Percentiles rank a stretch among this genome's conserved stretches.
These are phyloP conservation scores for Elysia crispata DNA, from an alignment of 2,888 invertebrate genomes.

Conservation along the genomic window DNA sequence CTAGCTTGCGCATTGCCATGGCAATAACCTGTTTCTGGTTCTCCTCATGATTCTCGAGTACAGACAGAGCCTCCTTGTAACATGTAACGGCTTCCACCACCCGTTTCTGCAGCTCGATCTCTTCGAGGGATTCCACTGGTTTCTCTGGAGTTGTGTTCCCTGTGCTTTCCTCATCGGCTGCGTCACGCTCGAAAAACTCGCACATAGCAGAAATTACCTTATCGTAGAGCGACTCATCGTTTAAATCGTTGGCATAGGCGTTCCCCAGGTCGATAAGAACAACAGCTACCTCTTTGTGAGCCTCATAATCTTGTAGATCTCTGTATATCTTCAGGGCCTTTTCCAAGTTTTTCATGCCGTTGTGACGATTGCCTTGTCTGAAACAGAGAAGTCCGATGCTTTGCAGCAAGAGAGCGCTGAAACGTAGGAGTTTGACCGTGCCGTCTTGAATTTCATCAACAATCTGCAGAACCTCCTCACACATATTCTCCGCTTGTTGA, in stretches of 20 bases:
- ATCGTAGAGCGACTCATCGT: slow-evolving; percentile 70
- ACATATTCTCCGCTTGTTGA: slow-evolving; percentile 65
- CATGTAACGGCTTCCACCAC: slow-evolving; percentile 74
- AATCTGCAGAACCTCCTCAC: slow-evolving; percentile 68
- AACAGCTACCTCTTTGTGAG: slow-evolving; percentile 69
- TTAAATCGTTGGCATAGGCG: slow-evolving; percentile 70
- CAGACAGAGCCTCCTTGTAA: slow-evolving; percentile 70
- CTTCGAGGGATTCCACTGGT: slow-evolving; percentile 58
- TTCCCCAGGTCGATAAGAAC: slow-evolving; percentile 74
- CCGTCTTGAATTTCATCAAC: slow-evolving; percentile 72
- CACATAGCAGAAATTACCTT: slow-evolving; percentile 71
- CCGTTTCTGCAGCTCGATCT: slow-evolving; percentile 51
- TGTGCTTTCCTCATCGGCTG: slow-evolving; percentile 59
- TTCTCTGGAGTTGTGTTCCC: slow-evolving; percentile 53
- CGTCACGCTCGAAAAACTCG: slow-evolving; percentile 72
- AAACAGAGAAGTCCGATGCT: slow-evolving; percentile 72
- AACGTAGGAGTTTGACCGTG: slow-evolving; percentile 65
- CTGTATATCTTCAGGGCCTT: slow-evolving; percentile 69
- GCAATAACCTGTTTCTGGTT: slow-evolving; percentile 67
- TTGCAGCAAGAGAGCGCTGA: slow-evolving; percentile 70
- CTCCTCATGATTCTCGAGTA: slow-evolving; percentile 67
- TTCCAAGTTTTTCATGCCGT: slow-evolving; percentile 71
- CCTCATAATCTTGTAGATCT: slow-evolving; percentile 67
- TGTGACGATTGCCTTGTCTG: slow-evolving; percentile 69
- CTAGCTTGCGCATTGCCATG: slow-evolving; percentile 71